These are phyloP conservation scores for Strigamia maritima DNA, from an alignment of 2,888 invertebrate species.

Conservation along the genomic window DNA sequence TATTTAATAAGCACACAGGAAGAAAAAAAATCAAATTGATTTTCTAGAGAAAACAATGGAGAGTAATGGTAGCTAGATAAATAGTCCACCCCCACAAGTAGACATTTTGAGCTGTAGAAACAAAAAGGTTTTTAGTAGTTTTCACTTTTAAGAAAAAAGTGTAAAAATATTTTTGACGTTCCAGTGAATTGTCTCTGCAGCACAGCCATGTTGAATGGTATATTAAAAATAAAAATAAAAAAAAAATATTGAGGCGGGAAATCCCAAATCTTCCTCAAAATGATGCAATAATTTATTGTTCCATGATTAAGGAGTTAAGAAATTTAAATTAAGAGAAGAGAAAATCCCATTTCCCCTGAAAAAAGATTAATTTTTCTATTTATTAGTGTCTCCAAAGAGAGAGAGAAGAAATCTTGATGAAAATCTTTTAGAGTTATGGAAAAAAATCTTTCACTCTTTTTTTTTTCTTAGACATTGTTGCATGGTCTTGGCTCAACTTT, in stretches of 20 bases:
- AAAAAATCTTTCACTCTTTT: conserved; percentile 30
- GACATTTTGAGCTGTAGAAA: conserved; percentile 32
- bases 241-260: conserved; percentile 13
- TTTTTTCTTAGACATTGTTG: conserved; percentile 33
- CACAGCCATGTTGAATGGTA: conserved; percentile 28
- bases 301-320: conserved; percentile 29
- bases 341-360: conserved; percentile 30
- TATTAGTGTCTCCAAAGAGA: conserved; percentile 34
- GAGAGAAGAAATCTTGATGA: conserved; percentile 12
- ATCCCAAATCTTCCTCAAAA: conserved; percentile 32
- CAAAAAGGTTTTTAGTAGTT: conserved; percentile 28
- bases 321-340: conserved; percentile 16
- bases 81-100: conserved; percentile 34
- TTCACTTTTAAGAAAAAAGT: conserved; percentile 22
- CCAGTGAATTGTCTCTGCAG: conserved; percentile 34
- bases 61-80: conserved; percentile 32
- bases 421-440: conserved; percentile 14
- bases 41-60: conserved; percentile 27
- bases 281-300: conserved; percentile 34
- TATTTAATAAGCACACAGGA: conserved; percentile 25
- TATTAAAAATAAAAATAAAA: conserved; percentile 4
- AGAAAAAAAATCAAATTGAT: conserved; percentile 10
- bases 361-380: conserved; percentile 31
- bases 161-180: conserved; percentile 34
- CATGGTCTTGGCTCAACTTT: conserved; percentile 34